Conservation (phyloP, 2,797 vertebrate species). For the Delichon dasypus region DNA sequence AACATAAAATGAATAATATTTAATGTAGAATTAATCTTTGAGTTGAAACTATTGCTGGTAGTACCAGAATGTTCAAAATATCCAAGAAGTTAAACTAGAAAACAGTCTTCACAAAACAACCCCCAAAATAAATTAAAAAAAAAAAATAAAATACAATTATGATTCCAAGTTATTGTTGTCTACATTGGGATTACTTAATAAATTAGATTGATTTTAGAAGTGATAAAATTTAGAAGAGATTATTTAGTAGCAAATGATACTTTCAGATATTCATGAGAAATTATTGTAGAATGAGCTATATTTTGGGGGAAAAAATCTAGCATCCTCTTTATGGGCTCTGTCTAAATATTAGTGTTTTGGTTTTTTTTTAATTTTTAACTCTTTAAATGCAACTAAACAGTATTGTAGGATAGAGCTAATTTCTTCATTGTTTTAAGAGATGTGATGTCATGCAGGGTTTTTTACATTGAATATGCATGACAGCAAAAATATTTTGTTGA, state of each 20-base stretch:
- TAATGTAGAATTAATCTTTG: background rate
- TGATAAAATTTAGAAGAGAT: background rate
- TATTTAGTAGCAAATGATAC: background rate
- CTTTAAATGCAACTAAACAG: background rate
- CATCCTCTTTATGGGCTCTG: background rate
- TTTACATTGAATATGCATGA: background rate
- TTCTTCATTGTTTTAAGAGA: background rate
- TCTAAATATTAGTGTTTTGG: background rate
- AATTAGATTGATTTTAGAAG: background rate
- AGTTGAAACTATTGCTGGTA: background rate
- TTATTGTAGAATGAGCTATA: background rate
- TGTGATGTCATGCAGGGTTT: background rate
- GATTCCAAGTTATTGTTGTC: background rate
- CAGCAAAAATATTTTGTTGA: background rate
- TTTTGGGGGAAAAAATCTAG: background rate
- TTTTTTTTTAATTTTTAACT: background rate
- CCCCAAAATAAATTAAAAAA: background rate
- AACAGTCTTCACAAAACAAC: background rate
- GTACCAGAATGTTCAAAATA: background rate
- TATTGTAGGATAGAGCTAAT: background rate
- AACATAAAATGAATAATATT: background rate
- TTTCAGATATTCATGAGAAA: background rate
- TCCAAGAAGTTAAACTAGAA: background rate
- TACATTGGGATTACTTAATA: background rate
- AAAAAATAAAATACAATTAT: too few relatives aligned